Evolutionary conservation across 1,140 invertebrate genomes (phyloP), one percentile per base, ranked within the genome.

Genomic region (Drosophila erecta): DNA sequence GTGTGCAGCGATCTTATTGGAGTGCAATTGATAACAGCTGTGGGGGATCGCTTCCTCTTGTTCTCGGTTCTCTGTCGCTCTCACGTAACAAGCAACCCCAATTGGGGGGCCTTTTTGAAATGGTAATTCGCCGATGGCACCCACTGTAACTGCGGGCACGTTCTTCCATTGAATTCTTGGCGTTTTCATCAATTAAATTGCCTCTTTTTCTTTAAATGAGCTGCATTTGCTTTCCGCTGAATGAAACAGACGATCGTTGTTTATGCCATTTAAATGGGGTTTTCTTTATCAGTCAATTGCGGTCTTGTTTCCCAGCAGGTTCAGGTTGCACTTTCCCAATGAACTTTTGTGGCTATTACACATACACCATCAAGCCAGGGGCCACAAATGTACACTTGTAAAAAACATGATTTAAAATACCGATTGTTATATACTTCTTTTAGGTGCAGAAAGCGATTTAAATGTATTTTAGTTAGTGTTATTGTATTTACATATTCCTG

Each of bases 291-390:
- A 76, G 69, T 81, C 67, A 79, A 87, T 76, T 81, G 81, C 75
- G 81, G 81, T 76, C 79, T 72, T 83, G 66, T 86, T 87, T 79
- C 67, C 69, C 69, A 72, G 55, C 81, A 79, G 75, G 80, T 74
- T 86, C 75, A 66, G 60, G 83, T 87, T 86, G 84, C 81, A 69
- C 80, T 83, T 76, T 86, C 75, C 58, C 64, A 81, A 51, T 86
- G 81, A 86, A 86, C 81, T 86, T 86, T 76, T 87, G 75, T 62
- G 75, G 83, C 65, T 60, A 74, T 35, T 46, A 71, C 24, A 64
- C 43, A 79, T 37, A 79, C 56, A 51, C 30, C 59, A 20, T 55
- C 20, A 44, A 38, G 7, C 24, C 33, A 30, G 17, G 35, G 30
- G 53, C 17, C 15, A 27, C 7, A 50, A 17, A 58, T 15, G 54